Conservation (phyloP, 2,113 vertebrate genomes). For the Psittacus erithacus region DNA sequence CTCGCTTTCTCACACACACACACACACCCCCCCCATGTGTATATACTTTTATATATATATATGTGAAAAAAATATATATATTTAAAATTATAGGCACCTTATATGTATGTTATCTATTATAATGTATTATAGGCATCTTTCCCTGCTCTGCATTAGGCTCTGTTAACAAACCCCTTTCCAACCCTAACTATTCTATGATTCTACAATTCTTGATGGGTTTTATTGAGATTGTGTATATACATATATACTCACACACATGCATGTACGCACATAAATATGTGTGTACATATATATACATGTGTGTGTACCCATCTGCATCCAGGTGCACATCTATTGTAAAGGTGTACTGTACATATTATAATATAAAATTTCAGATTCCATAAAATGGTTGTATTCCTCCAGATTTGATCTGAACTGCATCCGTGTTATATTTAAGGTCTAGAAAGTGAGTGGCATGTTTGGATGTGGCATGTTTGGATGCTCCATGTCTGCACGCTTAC, state of each 20-base stretch:
- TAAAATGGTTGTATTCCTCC: not conserved
- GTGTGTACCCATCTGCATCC: not conserved
- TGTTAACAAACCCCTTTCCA: not conserved
- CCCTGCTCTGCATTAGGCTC: not conserved
- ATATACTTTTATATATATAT: not conserved
- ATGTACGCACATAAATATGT: not conserved
- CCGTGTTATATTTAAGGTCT: not conserved
- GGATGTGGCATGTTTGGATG: not conserved
- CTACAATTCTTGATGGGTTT: not conserved
- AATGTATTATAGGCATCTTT: not conserved
- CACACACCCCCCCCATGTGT: rapidly evolving
- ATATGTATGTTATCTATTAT: not conserved
- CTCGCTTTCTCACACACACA: not conserved
- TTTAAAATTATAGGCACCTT: not conserved
- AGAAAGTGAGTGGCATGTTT: not conserved
- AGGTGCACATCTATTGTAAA: not conserved
- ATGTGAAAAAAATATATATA: not conserved
- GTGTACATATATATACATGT: not conserved
- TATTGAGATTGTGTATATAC: not conserved
- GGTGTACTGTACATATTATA: not conserved
- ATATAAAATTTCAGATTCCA: not conserved
- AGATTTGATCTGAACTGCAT: not conserved
- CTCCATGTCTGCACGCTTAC: not conserved
- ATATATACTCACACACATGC: not conserved
- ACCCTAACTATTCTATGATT: too few species aligned